Base-by-base conservation (phyloP, 37 sponge, comb jelly and placozoan species). In the Bolinopsis microptera region DNA sequence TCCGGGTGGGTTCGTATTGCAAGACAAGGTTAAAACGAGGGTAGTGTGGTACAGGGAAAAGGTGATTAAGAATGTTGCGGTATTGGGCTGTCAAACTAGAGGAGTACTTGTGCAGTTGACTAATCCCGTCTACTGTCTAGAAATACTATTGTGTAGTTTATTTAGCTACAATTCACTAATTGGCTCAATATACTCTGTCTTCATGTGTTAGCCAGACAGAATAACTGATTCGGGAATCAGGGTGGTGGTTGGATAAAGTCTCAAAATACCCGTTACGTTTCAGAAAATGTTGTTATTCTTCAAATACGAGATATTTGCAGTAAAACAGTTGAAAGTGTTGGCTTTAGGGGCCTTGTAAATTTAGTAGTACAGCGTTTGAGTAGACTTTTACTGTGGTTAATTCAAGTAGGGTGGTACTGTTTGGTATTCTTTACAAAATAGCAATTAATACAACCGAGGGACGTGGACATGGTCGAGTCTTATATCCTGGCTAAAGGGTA, bases 41-140 rank as follows among this genome's bases (percentile, higher is more conserved):
- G 75, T 5, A 3, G 75, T 23, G 75, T n/a, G 75, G 61, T 13
- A 48, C 61, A 48, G 27, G 75, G 75, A 72, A 72, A 72, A 72
- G 75, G 75, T 72, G 75, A 72, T 72, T 72, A 72, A n/a, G 31
- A 72, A n/a, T 23, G 75, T 72, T 72, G 75, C 75, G 75, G 75
- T 72, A 72, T 72, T 72, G 27, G 75, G 75, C 18, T 72, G 75
- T 72, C 75, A 72, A n/a, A 72, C 75, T 30, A 5, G 31, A 13
- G 31, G 75, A 72, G 27, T n/a, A 8, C 31, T n/a, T 72, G 75
- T 72, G 61, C 61, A 48, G 61, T 48, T 48, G 61, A 48, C 61
- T 48, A 48, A 48, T 48, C 61, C 13, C 13, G 61, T 48, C 61
- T 48, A 48, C 61, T 48, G 61, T 48, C 61, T 48, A 13, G 61